Percentiles rank a stretch among this genome's conserved stretches.
These are phyloP conservation scores for Coendou prehensilis DNA, from an alignment of 2,797 vertebrate genomes.

Conservation along the genomic window DNA sequence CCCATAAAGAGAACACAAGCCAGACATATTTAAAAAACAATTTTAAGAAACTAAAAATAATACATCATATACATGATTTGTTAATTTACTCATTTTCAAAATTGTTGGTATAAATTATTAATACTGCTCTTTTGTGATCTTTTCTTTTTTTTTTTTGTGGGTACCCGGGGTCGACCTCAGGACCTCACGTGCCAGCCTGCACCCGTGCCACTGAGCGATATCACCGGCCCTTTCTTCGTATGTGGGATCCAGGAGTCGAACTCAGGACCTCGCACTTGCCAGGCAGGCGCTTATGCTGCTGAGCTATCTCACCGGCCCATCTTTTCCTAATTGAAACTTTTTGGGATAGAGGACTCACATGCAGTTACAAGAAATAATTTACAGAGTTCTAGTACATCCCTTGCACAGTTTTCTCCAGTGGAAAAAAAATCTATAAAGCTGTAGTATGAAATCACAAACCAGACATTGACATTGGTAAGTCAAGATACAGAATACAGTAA, in stretches of 20 bases:
- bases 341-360: not conserved
- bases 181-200: too few relatives aligned
- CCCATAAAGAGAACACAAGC: not conserved
- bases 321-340: not conserved
- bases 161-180: too few relatives aligned
- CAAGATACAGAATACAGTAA: not conserved
- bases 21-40: not conserved
- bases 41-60: not conserved
- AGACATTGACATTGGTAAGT: not conserved
- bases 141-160: not conserved
- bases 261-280: too few relatives aligned
- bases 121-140: not conserved
- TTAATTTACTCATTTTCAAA: constrained; percentile 9
- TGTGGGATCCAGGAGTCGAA: too few relatives aligned
- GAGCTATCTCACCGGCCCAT: not conserved
- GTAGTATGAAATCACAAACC: not conserved
- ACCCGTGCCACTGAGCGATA: too few relatives aligned
- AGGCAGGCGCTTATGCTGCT: too few relatives aligned
- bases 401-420: not conserved
- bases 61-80: not conserved
- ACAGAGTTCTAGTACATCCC: not conserved
- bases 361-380: not conserved
- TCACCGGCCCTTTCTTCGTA: too few relatives aligned
- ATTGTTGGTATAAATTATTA: not conserved
- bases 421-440: not conserved